Base-by-base conservation (phyloP, 2,797 vertebrate genomes). In the Melanotaenia maccullochi region DNA sequence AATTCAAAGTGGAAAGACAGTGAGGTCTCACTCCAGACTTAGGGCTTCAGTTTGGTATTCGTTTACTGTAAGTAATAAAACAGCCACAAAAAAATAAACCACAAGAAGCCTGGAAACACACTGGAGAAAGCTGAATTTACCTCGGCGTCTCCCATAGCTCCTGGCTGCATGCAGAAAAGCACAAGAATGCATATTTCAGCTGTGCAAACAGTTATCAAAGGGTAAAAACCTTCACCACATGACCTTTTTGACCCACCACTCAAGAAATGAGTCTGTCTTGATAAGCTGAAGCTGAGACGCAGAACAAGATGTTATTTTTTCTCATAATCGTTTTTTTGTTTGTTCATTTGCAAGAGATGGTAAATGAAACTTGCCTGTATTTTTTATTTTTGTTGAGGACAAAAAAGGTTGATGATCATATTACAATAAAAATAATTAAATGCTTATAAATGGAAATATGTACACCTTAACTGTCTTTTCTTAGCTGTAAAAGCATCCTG, bases 141-240 rank as follows among this genome's bases (percentile, higher is more conserved):
- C 98, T 99, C 98, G 96, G 94, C 97, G 97, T 96, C 97, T 95
- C 93, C 97, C 97, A 96, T 95, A 99, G 96, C 96, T 97, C 95
- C 97, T 96, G 70, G 98, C 97, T 99, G 98, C 97, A 95, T 98
- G 97, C 95, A 93, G 95, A 96, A 96, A 95, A 97, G 95, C 92
- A 96, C 91, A 98, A 97, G 92, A 79, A 77, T 55, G 75, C 76
- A 88, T 47, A 77, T 86, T 92, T 93, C 74, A 92, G 87, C 72
- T 65, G 32, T 65, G 77, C 59, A 81, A 58, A 92, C 67, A 79
- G 76, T 68, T 69, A 25, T 59, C 30, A 67, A 60, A 71, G 11
- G 8, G 9, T 30, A 60, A 60, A 14, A 62, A 58, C 58, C 36
- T 60, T 38, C 11, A 33, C 36, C 30, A 44, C 35, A 64, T 55